These are phyloP conservation scores for Natator depressus DNA, from an alignment of 2,113 vertebrate genomes.

Conservation along the genomic window DNA sequence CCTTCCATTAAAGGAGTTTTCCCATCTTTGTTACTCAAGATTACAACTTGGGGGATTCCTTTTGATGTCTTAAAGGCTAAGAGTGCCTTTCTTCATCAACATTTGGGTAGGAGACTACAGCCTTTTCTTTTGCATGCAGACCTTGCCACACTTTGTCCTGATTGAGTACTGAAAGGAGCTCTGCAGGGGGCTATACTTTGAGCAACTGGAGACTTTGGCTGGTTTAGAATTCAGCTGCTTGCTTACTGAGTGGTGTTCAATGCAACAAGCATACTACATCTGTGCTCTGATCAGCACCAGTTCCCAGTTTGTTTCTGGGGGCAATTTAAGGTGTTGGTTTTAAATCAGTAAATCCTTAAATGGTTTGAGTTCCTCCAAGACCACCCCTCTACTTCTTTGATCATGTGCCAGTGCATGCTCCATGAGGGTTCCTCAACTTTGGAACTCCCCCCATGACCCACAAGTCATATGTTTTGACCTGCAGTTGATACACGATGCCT, in stretches of 20 bases:
- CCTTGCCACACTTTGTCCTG: neutral
- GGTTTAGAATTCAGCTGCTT: neutral
- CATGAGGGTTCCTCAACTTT: neutral
- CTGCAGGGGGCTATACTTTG: neutral
- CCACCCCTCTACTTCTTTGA: too few relatives aligned
- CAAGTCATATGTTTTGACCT: neutral
- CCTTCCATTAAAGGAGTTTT: neutral
- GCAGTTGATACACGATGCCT: neutral
- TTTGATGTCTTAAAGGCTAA: neutral
- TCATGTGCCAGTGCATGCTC: too few relatives aligned
- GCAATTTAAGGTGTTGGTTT: neutral
- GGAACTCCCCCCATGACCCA: neutral
- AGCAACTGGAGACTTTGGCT: neutral
- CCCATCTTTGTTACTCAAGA: neutral
- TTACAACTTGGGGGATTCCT: neutral
- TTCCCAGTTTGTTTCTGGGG: neutral
- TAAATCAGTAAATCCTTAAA: neutral
- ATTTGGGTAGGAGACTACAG: neutral
- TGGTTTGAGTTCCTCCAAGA: neutral
- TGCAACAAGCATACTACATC: neutral
- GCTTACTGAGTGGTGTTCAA: neutral
- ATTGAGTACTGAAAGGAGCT: neutral
- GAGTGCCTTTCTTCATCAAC: neutral
- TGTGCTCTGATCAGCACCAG: neutral
- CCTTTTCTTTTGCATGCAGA: neutral